Base-by-base conservation (phyloP, 2,888 invertebrate species). In the Pheosia tremula region DNA sequence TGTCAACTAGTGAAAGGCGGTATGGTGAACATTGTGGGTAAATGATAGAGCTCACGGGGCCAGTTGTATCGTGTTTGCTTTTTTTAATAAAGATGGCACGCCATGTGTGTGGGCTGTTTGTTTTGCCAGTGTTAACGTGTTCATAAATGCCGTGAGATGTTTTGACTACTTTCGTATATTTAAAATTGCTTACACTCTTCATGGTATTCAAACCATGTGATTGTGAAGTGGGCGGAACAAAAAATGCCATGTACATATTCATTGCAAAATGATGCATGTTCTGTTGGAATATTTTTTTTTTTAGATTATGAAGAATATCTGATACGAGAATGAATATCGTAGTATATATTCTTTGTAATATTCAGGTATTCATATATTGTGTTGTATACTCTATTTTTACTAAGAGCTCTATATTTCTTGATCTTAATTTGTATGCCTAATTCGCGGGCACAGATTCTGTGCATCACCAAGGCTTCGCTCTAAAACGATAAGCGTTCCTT, bases 41-140 rank as follows among this genome's bases (percentile, higher is more conserved):
- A 47, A n/a, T 9, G 47, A 9, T 24, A 24, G 13, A 3, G 8
- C 24, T 3, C 47, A 57, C 13, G n/a, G 56, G 13, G 56, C 39
- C 50, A 57, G 43, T 43, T 36, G 56, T 36, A 4, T 24, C 24
- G 56, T 56, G 45, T 56, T 56, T 56, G 56, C 56, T 36, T 56
- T 56, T 36, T 45, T 45, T 56, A 56, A 56, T 43, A 56, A 56
- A 43, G 56, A 56, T 55, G 55, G 55, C 39, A 39, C 39, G 55
- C 56, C 56, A 24, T 36, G 39, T 24, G 56, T 56, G 56, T 45
- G 45, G 43, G 36, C 56, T 56, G 56, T 56, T 45, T 56, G 56
- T 43, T 45, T 56, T 56, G 55, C 6, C 56, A 36, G 45, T 11
- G 36, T 36, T 56, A 56, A 45, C 13, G 36, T 10, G 36, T 36